Base-by-base conservation (phyloP, 2,888 invertebrate genomes). In the Periphyllus acericola region DNA sequence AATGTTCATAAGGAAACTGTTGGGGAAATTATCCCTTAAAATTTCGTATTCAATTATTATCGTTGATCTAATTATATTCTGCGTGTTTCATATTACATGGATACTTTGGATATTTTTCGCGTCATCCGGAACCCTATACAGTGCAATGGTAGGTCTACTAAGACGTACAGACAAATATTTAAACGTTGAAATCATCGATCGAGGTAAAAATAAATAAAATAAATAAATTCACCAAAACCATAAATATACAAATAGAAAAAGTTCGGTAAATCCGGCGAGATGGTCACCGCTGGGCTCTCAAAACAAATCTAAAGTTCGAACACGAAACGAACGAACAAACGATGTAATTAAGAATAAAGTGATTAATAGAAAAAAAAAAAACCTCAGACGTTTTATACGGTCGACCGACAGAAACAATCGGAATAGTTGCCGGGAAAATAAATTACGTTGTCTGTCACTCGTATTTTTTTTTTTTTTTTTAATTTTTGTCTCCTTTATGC, bases 401-500 rank as follows among this genome's bases (percentile, higher is more conserved):
- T 34, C 32, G 21, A 32, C 46, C 25, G 55, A 80, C 80, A 66
- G 60, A 72, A 55, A 72, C 82, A n/a, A 82, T 82, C 82, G 55
- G 72, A 72, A 83, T 5, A 36, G 55, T 36, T 29, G 60, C 5
- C 19, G 14, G 29, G 83, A 40, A 40, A 83, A 75, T 75, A 75
- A 83, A 75, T 83, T 34, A 80, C 36, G 36, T 66, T 21, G 60
- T 72, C 55, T 66, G 74, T 83, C 75, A 66, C 21, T 19, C 81
- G 2, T 8, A 40, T 32, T 52, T 60, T 75, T 68, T 29, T 68
- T n/a, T n/a, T 21, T 32, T 72, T 19, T 66, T 66, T 66, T 66
- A 36, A 19, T 66, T 21, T 66, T 68, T 68, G 29, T 68, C 29
- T 29, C 68, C 11, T 83, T 66, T 14, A 46, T 19, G 34, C 19